A percentile compares a stretch with the other conserved stretches of the same genome.
These are phyloP conservation scores for Pyrochroa serraticornis DNA, from an alignment of 2,888 invertebrate genomes.

Conservation along the genomic window DNA sequence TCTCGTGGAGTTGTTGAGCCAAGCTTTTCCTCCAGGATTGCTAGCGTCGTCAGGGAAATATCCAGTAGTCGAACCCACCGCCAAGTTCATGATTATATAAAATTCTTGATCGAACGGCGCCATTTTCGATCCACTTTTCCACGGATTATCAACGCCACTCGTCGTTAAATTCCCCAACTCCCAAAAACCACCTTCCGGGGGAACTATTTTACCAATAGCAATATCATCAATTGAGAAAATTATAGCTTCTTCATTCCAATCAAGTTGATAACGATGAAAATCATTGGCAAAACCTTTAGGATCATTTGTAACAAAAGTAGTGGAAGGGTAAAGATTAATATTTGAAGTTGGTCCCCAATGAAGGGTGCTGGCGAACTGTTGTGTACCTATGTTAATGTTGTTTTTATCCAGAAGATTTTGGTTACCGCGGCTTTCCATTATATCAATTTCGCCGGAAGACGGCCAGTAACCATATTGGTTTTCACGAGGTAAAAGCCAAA, in stretches of 20 bases:
- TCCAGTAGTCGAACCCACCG: conserved; percentile 63
- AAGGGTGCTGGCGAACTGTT: conserved; percentile 66
- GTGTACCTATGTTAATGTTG: conserved; percentile 62
- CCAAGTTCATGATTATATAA: conserved; percentile 64
- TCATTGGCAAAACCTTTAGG: conserved; percentile 60
- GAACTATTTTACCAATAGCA: conserved; percentile 61
- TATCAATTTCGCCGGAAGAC: conserved; percentile 72
- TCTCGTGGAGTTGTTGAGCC: conserved; percentile 57
- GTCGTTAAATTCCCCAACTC: conserved; percentile 64
- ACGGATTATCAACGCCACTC: conserved; percentile 62
- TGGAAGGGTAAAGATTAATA: conserved; percentile 42
- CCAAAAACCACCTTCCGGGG: conserved; percentile 70
- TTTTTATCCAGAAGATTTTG: conserved; percentile 20
- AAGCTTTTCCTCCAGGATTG: conserved; percentile 68
- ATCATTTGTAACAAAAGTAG: conserved; percentile 58
- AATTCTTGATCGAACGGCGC: conserved; percentile 74
- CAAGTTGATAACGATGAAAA: conserved; percentile 70
- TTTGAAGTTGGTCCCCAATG: conserved; percentile 70
- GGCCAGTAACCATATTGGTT: conserved; percentile 72
- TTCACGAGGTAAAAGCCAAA: conserved; percentile 70
- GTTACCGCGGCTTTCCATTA: conserved; percentile 70
- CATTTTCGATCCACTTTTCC: conserved; percentile 62
- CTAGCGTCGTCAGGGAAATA: conserved; percentile 67
- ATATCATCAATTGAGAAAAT: conserved; percentile 62
- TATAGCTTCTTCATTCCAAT: conserved; percentile 67